Conservation (phyloP, 2,797 vertebrate species). For the Urophycis tenuis region DNA sequence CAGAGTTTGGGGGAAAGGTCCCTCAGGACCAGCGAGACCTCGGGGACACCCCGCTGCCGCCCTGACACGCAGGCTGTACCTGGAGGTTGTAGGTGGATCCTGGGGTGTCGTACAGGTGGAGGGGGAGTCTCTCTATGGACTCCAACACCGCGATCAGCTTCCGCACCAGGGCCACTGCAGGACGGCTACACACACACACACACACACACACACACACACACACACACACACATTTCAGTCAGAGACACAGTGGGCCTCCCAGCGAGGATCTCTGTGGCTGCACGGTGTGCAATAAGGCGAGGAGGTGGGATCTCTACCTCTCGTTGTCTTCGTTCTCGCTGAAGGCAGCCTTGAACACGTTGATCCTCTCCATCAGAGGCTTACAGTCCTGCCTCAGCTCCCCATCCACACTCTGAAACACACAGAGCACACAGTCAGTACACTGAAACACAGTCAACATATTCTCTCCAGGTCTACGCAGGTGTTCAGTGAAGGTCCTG, state of each 20-base stretch:
- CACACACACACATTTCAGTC: neutral
- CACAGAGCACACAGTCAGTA: neutral
- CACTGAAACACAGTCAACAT: no score
- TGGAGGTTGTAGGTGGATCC: slow-evolving; percentile 95
- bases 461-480: no score
- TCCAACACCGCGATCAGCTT: slow-evolving; percentile 97
- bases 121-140: slow-evolving; percentile 95
- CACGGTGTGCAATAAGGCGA: no score
- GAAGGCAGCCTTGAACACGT: slow-evolving; percentile 97
- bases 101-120: slow-evolving; percentile 94
- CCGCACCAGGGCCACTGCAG: slow-evolving; percentile 93
- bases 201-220: neutral
- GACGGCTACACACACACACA: slow-evolving; percentile 69
- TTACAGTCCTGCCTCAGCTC: slow-evolving; percentile 96
- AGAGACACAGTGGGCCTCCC: no score
- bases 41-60: no score
- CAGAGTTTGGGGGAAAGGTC: no score
- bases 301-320: slow-evolving; percentile 70
- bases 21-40: no score
- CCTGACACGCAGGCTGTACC: no score
- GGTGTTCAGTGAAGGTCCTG: no score
- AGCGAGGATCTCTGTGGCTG: neutral
- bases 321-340: slow-evolving; percentile 97
- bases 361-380: slow-evolving; percentile 95
- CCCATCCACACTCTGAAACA: slow-evolving; percentile 81